Evolutionary conservation across 1,140 invertebrate species (phyloP).

Genomic region (Zaprionus kolodkinae): DNA sequence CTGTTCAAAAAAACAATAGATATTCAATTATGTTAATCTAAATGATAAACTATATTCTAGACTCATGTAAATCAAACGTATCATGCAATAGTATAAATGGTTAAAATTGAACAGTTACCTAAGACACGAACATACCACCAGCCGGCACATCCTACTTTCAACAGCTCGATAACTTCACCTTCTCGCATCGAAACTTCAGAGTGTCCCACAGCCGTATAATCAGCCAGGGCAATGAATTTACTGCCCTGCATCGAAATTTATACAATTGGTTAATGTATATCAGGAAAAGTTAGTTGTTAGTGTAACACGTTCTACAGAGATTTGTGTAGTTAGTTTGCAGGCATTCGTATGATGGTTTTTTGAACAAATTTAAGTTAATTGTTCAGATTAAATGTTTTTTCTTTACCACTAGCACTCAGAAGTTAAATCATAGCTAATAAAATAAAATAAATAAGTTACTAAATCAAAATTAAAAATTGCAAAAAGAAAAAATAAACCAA

Average conservation of each 20-base stretch:
- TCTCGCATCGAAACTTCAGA: slow-evolving; percentile 95
- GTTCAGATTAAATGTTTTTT: too few species aligned
- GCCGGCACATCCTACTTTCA: slow-evolving; percentile 96
- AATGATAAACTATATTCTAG: not conserved
- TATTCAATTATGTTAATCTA: not conserved
- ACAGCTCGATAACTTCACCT: slow-evolving; percentile 93
- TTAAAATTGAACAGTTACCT: slow-evolving; percentile 85
- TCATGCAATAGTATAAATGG: slow-evolving; percentile 19
- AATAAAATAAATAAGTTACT: not conserved
- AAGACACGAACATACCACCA: slow-evolving; percentile 97
- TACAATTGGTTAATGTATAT: slow-evolving; percentile 34
- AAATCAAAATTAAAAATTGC: not conserved
- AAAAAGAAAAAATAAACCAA: not conserved
- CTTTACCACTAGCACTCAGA: not conserved
- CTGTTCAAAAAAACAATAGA: slow-evolving; percentile 74
- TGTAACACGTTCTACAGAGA: not conserved
- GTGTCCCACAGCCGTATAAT: slow-evolving; percentile 94
- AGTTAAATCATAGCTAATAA: not conserved
- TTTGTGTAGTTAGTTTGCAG: not conserved
- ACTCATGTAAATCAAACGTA: not conserved
- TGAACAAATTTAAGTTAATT: not conserved
- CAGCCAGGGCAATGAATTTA: slow-evolving; percentile 93
- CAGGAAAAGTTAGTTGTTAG: slow-evolving; percentile 11
- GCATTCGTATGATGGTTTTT: not conserved
- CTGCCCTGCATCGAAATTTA: slow-evolving; percentile 86